Conservation (phyloP, 2,888 invertebrate species). For the Caenorhabditis sp. region DNA sequence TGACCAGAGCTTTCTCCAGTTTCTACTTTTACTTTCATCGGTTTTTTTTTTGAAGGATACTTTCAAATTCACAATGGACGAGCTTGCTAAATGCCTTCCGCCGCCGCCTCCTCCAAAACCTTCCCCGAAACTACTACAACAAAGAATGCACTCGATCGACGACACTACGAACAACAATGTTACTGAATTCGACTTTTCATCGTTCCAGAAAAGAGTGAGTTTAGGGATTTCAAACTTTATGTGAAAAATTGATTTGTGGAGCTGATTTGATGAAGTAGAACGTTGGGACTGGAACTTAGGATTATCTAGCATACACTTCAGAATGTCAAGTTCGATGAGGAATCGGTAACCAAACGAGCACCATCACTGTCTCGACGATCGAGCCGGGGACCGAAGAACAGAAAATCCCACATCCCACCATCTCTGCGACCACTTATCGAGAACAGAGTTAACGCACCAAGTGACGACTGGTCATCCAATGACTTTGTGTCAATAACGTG, state of each 20-base stretch:
- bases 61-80: slow-evolving; percentile 75
- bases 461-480: slow-evolving; percentile 67
- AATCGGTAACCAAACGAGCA: slow-evolving; percentile 67
- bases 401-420: slow-evolving; percentile 69
- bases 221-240: background rate
- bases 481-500: slow-evolving; percentile 70
- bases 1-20: slow-evolving; percentile 48
- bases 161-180: slow-evolving; percentile 63
- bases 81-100: slow-evolving; percentile 74
- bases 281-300: too few relatives aligned
- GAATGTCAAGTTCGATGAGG: slow-evolving; percentile 76
- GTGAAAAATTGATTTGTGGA: too few relatives aligned
- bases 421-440: slow-evolving; percentile 69
- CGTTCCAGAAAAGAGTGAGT: slow-evolving; percentile 65
- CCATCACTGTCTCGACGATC: slow-evolving; percentile 67
- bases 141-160: slow-evolving; percentile 64
- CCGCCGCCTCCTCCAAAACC: slow-evolving; percentile 66
- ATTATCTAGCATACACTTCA: slow-evolving; percentile 37
- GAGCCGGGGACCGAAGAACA: slow-evolving; percentile 68
- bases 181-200: slow-evolving; percentile 61
- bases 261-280: too few relatives aligned
- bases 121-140: slow-evolving; percentile 55
- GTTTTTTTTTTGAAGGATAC: slow-evolving; percentile 67
- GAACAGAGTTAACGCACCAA: slow-evolving; percentile 66
- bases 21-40: slow-evolving; percentile 57